These are phyloP conservation scores for Brachionus sp. DNA, from an alignment of 1,140 invertebrate species.

Conservation along the genomic window DNA sequence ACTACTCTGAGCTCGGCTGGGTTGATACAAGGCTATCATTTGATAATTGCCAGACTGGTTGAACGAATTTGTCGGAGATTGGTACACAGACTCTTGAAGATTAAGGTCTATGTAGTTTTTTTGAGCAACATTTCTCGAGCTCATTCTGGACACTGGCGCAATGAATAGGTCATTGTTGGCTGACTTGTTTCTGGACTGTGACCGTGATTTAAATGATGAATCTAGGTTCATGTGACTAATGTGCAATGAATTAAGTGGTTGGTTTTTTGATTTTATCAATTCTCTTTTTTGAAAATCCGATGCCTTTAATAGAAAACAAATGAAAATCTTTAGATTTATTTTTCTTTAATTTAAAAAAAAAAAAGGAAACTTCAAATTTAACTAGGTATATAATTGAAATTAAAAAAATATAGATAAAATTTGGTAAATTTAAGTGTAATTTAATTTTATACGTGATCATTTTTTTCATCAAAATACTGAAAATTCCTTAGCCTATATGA, in stretches of 20 bases:
- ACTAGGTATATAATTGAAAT: background rate
- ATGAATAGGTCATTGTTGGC: conserved; percentile 8
- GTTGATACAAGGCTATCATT: background rate
- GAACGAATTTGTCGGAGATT: background rate
- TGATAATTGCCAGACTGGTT: conserved; percentile 1
- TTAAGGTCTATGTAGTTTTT: conserved; percentile 35
- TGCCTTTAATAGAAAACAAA: background rate
- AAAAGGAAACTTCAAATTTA: background rate
- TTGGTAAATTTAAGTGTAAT: background rate
- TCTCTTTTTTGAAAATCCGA: conserved; percentile 24
- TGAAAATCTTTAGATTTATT: background rate
- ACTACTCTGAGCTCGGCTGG: background rate
- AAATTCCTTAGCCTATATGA: conserved; percentile 2
- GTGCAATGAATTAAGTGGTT: conserved; percentile 9
- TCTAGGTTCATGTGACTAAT: conserved; percentile 18
- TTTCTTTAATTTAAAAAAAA: background rate
- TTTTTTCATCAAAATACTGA: conserved; percentile 25
- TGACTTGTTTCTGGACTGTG: background rate
- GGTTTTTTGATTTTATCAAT: background rate
- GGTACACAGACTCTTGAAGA: background rate
- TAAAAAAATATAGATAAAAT: background rate
- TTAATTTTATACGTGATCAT: background rate
- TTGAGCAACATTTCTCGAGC: background rate
- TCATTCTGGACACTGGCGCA: background rate
- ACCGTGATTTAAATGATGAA: background rate